Evolutionary conservation across 2,113 vertebrate species (phyloP), one percentile per base, ranked within the genome.

Genomic region (Brachirus orientalis): DNA sequence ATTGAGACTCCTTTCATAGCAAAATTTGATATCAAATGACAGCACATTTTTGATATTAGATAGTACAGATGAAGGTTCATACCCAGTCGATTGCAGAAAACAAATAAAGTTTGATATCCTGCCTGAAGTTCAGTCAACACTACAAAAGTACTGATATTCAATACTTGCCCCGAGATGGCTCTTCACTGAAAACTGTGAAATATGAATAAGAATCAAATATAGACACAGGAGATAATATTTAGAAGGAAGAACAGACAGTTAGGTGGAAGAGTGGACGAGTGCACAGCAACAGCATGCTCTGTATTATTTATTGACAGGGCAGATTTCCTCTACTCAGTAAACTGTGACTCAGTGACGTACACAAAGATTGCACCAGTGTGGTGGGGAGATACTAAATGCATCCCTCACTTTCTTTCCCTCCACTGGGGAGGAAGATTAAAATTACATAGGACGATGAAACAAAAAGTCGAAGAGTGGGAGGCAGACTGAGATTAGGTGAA

Each of bases 251-350:
- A 18, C 19, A 53, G 38, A 77, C 35, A 18, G 17, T 66, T 33
- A 20, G 6, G 68, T n/a, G 37, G 3, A 40, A 12, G 35, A 52
- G 10, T 17, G 36, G 53, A 56, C 47, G 22, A 57, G 41, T 1
- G 12, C 36, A 72, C 36, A 33, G 19, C 44, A 73, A 63, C 28
- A 28, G 28, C 50, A 51, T 52, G 45, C 43, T 43, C 17, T 0
- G 5, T 0, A 41, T 83, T 61, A 88, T 87, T 83, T 67, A 88
- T 85, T 82, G 43, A 84, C 20, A 1, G 13, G 37, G 38, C 47
- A 18, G 41, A 58, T 54, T 59, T 64, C 22, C 13, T 76, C 72
- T 46, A 9, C 64, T 71, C 58, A 17, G 20, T 37, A 72, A 17
- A 77, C 74, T 79, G 28, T 19, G 68, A 67, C 47, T 63, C 17